phyloP scores from a whole-genome alignment of 2,113 vertebrate genomes.

The Toxostoma redivivum region DNA sequence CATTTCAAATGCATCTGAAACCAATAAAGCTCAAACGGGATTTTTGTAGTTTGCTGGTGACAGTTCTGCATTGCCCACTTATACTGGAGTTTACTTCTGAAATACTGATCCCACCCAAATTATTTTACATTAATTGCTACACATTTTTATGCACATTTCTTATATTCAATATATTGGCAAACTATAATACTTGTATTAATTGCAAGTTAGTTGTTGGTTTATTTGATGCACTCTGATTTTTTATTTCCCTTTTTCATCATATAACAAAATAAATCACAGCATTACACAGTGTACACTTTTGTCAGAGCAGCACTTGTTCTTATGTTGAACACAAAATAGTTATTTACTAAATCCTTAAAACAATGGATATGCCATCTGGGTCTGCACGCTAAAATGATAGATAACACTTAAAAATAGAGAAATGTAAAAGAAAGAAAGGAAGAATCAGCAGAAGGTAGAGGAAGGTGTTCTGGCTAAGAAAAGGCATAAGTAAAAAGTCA shows the following conservation, averaged over 20 bases:
- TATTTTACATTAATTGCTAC: not conserved
- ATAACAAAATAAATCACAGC: not conserved
- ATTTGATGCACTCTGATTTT: not conserved
- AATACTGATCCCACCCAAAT: not conserved
- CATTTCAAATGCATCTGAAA: conserved; percentile 25
- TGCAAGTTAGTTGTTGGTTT: not conserved
- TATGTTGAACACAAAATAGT: not conserved
- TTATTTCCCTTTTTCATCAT: not conserved
- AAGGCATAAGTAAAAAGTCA: not conserved
- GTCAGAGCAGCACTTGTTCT: not conserved
- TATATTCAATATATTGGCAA: not conserved
- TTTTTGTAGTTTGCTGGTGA: not conserved
- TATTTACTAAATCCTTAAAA: not conserved
- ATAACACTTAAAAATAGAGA: not conserved
- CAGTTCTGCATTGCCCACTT: not conserved
- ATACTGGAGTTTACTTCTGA: not conserved
- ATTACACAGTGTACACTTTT: not conserved
- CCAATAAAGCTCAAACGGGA: not conserved
- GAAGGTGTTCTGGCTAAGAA: not conserved
- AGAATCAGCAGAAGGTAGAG: not conserved
- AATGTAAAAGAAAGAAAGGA: not conserved
- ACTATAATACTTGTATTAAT: not conserved
- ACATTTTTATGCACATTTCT: not conserved
- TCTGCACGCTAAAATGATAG: not conserved
- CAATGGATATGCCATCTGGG: not conserved